Conservation (phyloP, 2,888 invertebrate genomes). For the Campoletis raptor region DNA sequence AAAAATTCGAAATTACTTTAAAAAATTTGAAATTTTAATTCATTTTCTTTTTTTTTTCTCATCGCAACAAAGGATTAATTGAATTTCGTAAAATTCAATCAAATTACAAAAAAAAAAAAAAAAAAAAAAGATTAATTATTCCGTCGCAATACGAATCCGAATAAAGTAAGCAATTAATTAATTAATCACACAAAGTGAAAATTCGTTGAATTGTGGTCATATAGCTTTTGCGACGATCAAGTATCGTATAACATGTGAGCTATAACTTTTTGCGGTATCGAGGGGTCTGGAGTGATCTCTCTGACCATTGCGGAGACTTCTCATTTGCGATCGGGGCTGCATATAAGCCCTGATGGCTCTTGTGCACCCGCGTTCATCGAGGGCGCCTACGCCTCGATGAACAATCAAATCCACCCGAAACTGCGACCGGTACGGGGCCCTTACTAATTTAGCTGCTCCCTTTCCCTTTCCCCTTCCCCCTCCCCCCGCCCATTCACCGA, state of each 20-base stretch:
- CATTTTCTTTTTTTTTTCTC: too few species aligned
- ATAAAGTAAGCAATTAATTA: neutral
- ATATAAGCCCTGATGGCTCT: conserved; percentile 55
- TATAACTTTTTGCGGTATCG: conserved; percentile 35
- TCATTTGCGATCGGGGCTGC: conserved; percentile 61
- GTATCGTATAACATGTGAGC: conserved; percentile 32
- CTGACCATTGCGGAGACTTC: conserved; percentile 56
- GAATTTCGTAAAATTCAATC: neutral
- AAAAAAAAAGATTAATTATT: neutral
- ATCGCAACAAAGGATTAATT: too few species aligned
- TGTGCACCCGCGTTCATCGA: conserved; percentile 54
- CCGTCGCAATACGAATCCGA: neutral
- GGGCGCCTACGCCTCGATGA: conserved; percentile 66
- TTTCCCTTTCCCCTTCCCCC: conserved; percentile 3
- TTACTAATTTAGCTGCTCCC: conserved; percentile 62
- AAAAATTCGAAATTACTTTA: neutral
- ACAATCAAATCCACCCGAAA: conserved; percentile 66
- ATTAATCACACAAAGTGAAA: conserved; percentile 3
- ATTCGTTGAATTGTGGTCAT: conserved; percentile 27
- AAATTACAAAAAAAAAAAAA: too few species aligned
- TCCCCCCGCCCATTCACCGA: too few species aligned
- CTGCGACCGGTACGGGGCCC: conserved; percentile 57
- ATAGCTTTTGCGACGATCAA: conserved; percentile 21
- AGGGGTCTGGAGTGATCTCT: conserved; percentile 47
- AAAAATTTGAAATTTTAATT: neutral